A percentile compares a stretch with the other conserved stretches of the same genome.
phyloP scores from a whole-genome alignment of 1,140 invertebrate genomes.

The Drosophila watanabei region DNA sequence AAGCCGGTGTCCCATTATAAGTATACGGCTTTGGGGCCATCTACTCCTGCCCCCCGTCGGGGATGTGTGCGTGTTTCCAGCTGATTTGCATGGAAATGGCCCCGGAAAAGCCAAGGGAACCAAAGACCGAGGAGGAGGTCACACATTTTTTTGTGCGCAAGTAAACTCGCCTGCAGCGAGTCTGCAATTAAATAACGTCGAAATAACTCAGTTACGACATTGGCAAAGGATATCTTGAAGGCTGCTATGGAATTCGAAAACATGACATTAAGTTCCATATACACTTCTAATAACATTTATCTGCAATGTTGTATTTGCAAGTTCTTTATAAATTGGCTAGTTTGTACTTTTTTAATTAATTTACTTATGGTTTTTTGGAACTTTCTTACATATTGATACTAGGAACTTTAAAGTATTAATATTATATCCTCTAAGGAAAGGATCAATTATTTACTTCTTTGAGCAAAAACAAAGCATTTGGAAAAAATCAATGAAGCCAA shows the following conservation, averaged over 20 bases:
- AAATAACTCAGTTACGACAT: conserved; percentile 7
- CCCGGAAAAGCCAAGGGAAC: neutral
- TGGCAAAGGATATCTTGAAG: neutral
- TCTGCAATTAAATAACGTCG: conserved; percentile 39
- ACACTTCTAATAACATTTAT: conserved; percentile 9
- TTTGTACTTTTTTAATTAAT: neutral
- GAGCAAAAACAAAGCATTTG: too few species aligned
- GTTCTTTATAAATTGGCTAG: neutral
- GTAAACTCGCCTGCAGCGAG: conserved; percentile 25
- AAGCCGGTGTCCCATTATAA: conserved; percentile 63
- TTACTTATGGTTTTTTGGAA: neutral
- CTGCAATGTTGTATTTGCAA: neutral
- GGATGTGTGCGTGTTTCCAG: conserved; percentile 60
- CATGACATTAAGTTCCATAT: conserved; percentile 9
- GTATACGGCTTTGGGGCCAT: conserved; percentile 33
- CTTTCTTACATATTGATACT: too few species aligned
- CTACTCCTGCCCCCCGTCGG: conserved; percentile 1
- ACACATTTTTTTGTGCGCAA: conserved; percentile 20
- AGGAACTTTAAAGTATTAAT: too few species aligned
- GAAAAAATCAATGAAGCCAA: too few species aligned
- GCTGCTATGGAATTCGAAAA: neutral
- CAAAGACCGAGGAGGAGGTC: neutral
- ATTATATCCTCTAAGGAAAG: too few species aligned
- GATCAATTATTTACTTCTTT: too few species aligned
- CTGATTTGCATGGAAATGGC: conserved; percentile 75